phyloP scores from a whole-genome alignment of 2,888 invertebrate genomes.

The Drosophila siamana region DNA sequence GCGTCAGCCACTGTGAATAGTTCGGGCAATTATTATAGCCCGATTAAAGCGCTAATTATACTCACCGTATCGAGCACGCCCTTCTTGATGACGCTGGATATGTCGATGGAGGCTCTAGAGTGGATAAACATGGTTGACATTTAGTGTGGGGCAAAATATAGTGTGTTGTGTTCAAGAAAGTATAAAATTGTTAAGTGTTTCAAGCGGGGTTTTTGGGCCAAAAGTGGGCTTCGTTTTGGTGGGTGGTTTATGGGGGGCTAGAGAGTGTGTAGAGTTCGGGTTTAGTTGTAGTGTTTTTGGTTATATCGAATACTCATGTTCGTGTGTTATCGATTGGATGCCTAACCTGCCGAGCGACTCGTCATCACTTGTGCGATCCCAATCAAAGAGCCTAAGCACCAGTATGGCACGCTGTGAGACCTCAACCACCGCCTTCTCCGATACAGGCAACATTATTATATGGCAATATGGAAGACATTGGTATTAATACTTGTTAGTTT shows the following conservation, averaged over 20 bases:
- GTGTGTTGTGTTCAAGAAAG: too few relatives aligned
- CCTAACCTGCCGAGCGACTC: conserved; percentile 96
- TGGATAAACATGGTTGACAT: conserved; percentile 3
- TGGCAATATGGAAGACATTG: conserved; percentile 57
- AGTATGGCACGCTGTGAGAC: conserved; percentile 86
- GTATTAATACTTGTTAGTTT: conserved; percentile 57
- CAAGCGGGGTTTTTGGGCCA: conserved; percentile 45
- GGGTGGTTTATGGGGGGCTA: conserved; percentile 4
- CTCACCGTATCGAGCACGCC: conserved; percentile 91
- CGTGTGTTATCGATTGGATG: conserved; percentile 36
- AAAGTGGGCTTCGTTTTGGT: conserved; percentile 6
- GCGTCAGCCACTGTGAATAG: conserved; percentile 93
- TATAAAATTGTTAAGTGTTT: conserved; percentile 41
- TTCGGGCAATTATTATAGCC: not conserved
- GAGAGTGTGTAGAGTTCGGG: not conserved
- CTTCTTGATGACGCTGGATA: conserved; percentile 89
- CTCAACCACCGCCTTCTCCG: conserved; percentile 88
- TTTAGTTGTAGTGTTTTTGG: conserved; percentile 11
- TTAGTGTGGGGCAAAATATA: not conserved
- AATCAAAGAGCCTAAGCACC: conserved; percentile 92
- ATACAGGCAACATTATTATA: conserved; percentile 32
- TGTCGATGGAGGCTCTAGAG: conserved; percentile 90
- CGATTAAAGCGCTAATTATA: conserved; percentile 31
- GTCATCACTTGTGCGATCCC: conserved; percentile 96
- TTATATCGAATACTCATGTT: conserved; percentile 30